Percentiles rank a stretch among this genome's conserved stretches.
Evolutionary conservation across 92 coral and sea anemone species (phyloP).

Genomic region (Heliopora coerulea): DNA sequence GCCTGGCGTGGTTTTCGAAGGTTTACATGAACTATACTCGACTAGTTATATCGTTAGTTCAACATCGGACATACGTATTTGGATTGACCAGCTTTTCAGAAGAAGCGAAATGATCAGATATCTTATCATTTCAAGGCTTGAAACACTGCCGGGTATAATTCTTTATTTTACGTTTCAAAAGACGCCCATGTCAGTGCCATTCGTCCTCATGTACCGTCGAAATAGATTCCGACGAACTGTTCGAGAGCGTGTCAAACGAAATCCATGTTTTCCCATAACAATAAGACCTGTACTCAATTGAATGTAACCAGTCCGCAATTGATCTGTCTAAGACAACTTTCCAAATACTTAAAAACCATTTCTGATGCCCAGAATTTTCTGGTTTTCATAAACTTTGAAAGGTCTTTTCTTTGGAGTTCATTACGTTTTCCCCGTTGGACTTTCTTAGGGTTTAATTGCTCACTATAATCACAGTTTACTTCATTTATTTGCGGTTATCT

Average conservation of each 20-base stretch:
- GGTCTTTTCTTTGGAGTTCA: not conserved
- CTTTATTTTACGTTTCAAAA: not conserved
- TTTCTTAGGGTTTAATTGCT: no score
- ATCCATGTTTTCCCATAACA: not conserved
- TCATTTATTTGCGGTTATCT: not conserved
- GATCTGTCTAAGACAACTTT: no score
- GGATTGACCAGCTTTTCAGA: not conserved
- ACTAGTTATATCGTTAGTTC: no score
- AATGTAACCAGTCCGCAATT: not conserved
- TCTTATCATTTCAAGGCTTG: constrained; percentile 11
- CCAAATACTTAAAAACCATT: no score
- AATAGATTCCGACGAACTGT: not conserved
- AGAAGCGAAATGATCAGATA: constrained; percentile 11
- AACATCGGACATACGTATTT: not conserved
- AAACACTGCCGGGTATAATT: not conserved
- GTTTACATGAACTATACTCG: no score
- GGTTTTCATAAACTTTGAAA: not conserved
- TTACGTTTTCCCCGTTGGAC: not conserved
- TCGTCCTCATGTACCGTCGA: not conserved
- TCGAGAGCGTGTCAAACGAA: not conserved
- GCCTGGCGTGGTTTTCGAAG: no score
- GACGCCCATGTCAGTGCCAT: not conserved
- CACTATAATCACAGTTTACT: not conserved
- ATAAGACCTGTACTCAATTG: not conserved
- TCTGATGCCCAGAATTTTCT: no score